Percentiles rank a stretch among this genome's conserved stretches.
These are phyloP conservation scores for Hydrotaea cyrtoneurina DNA, from an alignment of 2,888 invertebrate genomes.

Conservation along the genomic window DNA sequence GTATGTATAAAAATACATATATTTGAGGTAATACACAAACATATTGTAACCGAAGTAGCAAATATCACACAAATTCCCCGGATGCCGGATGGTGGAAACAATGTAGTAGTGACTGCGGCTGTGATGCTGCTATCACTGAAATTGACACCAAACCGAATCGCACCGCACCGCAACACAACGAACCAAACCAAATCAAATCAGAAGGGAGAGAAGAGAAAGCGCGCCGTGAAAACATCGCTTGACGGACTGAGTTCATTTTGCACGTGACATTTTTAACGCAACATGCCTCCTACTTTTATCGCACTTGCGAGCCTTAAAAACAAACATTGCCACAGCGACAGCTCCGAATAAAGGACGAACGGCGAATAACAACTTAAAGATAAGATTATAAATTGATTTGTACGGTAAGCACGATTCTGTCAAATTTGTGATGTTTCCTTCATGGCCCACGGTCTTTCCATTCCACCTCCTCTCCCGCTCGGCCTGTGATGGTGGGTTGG, in stretches of 20 bases:
- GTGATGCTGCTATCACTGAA: constrained; percentile 16
- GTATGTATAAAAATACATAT: neutral
- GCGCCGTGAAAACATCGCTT: constrained; percentile 27
- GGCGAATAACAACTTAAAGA: constrained; percentile 5
- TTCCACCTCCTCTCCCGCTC: neutral
- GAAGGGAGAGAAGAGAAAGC: neutral
- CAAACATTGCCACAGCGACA: neutral
- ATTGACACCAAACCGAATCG: constrained; percentile 33
- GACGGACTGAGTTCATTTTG: constrained; percentile 40
- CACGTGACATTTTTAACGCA: constrained; percentile 57
- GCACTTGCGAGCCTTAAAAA: constrained; percentile 9
- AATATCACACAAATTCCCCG: constrained; percentile 16
- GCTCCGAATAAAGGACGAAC: neutral
- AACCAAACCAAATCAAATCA: neutral
- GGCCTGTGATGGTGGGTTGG: neutral
- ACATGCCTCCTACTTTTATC: constrained; percentile 36
- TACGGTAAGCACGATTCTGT: constrained; percentile 42
- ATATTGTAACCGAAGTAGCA: neutral
- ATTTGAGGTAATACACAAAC: neutral
- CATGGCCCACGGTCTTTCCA: neutral
- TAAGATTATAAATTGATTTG: constrained; percentile 58
- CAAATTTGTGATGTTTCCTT: constrained; percentile 34
- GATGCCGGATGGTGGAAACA: constrained; percentile 8
- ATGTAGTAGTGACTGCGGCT: neutral
- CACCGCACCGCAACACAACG: neutral